Percentiles rank a stretch among this genome's conserved stretches.
phyloP scores from a whole-genome alignment of 2,113 vertebrate species.

The Burhinus bistriatus region DNA sequence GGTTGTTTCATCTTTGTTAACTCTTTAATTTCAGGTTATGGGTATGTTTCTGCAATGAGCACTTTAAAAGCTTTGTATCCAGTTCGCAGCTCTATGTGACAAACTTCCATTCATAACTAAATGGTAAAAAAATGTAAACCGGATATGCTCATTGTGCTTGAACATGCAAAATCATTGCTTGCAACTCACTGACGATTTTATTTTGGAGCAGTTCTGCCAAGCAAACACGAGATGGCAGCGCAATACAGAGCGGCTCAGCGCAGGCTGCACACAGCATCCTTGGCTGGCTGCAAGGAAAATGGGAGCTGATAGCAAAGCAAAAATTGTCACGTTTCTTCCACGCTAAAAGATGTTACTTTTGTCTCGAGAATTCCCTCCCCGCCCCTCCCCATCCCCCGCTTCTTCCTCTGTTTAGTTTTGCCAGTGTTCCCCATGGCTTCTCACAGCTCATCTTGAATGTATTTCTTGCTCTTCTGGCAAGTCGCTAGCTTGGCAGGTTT shows the following conservation, averaged over 20 bases:
- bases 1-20: not conserved
- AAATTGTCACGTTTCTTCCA: not conserved
- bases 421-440: not conserved
- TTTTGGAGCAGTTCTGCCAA: not conserved
- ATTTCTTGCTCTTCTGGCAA: not conserved
- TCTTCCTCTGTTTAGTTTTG: not conserved
- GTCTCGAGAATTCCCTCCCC: not conserved
- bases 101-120: not conserved
- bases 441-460: not conserved
- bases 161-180: accelerated
- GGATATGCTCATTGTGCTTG: accelerated
- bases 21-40: not conserved
- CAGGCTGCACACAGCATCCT: not conserved
- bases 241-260: not conserved
- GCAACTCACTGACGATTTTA: accelerated
- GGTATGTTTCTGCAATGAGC: not conserved
- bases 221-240: not conserved
- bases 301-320: not conserved
- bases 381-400: accelerated
- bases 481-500: not conserved
- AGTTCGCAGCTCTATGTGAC: not conserved
- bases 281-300: not conserved
- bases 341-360: not conserved
- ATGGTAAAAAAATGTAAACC: not conserved
- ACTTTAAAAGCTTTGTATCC: not conserved